A percentile compares a stretch with the other conserved stretches of the same genome.
phyloP scores from a whole-genome alignment of 2,797 vertebrate species.

The Prunella strophiata region DNA sequence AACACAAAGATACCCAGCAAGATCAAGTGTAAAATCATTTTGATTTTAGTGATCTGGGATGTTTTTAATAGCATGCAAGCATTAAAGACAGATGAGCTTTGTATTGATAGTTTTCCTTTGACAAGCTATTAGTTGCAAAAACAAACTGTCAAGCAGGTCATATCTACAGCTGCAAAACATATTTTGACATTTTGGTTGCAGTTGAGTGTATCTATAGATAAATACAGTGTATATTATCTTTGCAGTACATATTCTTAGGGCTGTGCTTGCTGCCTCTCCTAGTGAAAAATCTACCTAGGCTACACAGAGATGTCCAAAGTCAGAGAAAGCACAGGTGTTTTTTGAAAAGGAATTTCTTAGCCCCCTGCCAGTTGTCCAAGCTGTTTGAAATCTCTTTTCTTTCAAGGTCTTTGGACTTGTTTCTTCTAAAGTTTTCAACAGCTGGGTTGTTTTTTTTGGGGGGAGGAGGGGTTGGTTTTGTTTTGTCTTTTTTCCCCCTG shows the following conservation, averaged over 20 bases:
- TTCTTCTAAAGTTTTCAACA: conserved; percentile 46
- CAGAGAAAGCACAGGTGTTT: conserved; percentile 23
- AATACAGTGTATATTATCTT: neutral
- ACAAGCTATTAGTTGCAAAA: conserved; percentile 47
- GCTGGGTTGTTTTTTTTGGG: neutral
- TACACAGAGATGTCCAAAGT: neutral
- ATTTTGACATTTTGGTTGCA: conserved; percentile 37
- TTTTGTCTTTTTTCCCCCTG: neutral
- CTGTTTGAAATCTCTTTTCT: conserved; percentile 55
- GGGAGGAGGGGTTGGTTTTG: neutral
- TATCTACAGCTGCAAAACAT: neutral
- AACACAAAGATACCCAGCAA: neutral
- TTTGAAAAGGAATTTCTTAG: conserved; percentile 40
- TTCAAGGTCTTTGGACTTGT: conserved; percentile 51
- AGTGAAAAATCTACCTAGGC: neutral
- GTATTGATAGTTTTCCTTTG: conserved; percentile 29
- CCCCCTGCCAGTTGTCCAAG: conserved; percentile 22
- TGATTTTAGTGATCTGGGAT: neutral
- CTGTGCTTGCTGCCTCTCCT: neutral
- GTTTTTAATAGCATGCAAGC: neutral
- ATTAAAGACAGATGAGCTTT: conserved; percentile 19
- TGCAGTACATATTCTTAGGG: neutral
- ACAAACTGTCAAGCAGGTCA: conserved; percentile 37
- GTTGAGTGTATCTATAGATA: neutral
- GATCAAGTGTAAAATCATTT: neutral